These are phyloP conservation scores for Xestia xanthographa DNA, from an alignment of 2,888 invertebrate genomes.

Conservation along the genomic window DNA sequence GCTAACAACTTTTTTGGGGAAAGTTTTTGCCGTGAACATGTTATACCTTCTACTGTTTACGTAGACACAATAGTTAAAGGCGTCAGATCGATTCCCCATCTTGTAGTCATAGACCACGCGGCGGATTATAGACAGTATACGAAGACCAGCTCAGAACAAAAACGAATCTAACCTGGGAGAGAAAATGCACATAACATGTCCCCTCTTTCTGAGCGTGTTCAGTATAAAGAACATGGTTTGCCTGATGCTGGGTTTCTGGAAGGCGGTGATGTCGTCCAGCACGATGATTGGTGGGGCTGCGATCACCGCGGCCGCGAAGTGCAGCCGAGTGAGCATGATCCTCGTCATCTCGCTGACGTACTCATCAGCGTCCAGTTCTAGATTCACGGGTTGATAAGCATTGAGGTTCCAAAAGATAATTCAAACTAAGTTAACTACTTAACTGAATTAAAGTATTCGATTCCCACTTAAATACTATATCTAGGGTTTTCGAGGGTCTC, in stretches of 20 bases:
- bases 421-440: background rate
- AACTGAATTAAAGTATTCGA: background rate
- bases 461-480: background rate
- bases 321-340: conserved; percentile 69
- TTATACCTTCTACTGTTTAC: background rate
- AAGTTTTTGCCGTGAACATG: background rate
- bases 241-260: conserved; percentile 78
- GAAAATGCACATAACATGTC: conserved; percentile 79
- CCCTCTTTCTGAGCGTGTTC: conserved; percentile 75
- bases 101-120: background rate
- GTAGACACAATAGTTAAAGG: too few species aligned
- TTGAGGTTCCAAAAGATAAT: background rate
- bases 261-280: conserved; percentile 82
- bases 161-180: conserved; percentile 74
- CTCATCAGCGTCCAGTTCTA: conserved; percentile 69
- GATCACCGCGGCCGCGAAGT: conserved; percentile 81
- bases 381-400: background rate
- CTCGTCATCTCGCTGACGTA: conserved; percentile 60
- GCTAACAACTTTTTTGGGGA: too few species aligned
- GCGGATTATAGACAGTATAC: background rate
- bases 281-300: conserved; percentile 82
- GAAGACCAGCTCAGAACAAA: background rate
- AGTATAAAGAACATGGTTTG: conserved; percentile 83
- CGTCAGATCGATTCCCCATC: too few species aligned
- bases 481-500: background rate